Percentiles rank a stretch among this genome's conserved stretches.
Evolutionary conservation across 2,888 invertebrate species (phyloP).

Genomic region (Tethea ocularis): DNA sequence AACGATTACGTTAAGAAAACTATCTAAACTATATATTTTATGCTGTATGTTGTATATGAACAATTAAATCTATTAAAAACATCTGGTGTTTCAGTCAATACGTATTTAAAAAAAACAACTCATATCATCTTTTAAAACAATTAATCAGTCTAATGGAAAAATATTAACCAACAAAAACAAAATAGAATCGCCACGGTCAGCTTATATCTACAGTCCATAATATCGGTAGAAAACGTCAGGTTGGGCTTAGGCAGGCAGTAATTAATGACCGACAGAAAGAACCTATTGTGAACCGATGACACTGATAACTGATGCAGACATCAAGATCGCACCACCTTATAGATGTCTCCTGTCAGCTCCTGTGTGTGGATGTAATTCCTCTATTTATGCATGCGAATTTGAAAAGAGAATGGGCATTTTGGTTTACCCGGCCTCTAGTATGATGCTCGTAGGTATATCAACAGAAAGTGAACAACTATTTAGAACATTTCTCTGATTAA

Average conservation of each 20-base stretch:
- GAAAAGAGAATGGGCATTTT: too few species aligned
- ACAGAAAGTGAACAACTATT: too few species aligned
- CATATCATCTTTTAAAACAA: not conserved
- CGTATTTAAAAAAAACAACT: not conserved
- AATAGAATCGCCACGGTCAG: not conserved
- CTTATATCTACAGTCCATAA: conserved; percentile 6
- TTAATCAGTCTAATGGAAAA: not conserved
- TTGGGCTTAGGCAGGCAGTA: too few species aligned
- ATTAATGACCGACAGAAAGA: conserved; percentile 73
- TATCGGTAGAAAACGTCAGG: conserved; percentile 26
- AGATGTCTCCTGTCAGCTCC: conserved; percentile 71
- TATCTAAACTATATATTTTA: too few species aligned
- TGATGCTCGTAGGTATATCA: too few species aligned
- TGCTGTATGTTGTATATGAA: too few species aligned
- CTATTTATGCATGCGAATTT: conserved; percentile 17
- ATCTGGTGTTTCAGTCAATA: not conserved
- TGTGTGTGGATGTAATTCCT: conserved; percentile 53
- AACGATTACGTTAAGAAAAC: too few species aligned
- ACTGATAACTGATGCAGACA: conserved; percentile 65
- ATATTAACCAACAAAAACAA: not conserved
- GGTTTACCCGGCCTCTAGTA: too few species aligned
- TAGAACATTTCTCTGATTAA: too few species aligned
- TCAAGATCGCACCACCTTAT: conserved; percentile 72
- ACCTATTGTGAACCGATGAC: conserved; percentile 46
- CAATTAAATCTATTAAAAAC: too few species aligned